Evolutionary conservation across 2,113 vertebrate genomes (phyloP).

Genomic region (Oenanthe melanoleuca): DNA sequence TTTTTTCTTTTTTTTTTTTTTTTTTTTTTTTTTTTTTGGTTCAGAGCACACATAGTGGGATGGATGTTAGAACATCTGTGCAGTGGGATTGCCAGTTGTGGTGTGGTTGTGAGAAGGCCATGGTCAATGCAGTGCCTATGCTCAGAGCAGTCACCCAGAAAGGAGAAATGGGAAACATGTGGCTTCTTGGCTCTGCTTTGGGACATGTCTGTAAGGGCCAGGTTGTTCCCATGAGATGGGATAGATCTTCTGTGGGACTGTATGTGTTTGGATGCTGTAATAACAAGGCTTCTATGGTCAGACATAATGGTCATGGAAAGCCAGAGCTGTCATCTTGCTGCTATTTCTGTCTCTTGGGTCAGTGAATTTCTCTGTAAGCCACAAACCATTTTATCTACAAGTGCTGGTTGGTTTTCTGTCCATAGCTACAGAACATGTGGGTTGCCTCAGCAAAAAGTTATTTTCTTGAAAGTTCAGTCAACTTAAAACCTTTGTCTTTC

Average conservation of each 20-base stretch:
- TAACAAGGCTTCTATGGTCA: neutral
- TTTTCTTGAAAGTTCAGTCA: neutral
- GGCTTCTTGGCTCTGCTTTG: neutral
- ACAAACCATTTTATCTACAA: neutral
- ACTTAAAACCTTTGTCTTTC: neutral
- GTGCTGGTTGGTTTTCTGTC: neutral
- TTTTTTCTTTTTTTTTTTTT: neutral
- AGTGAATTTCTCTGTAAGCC: neutral
- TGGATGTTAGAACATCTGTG: neutral
- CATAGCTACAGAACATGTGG: neutral
- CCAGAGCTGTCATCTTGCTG: neutral
- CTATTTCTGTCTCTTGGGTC: neutral
- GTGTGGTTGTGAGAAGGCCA: neutral
- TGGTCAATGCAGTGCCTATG: neutral
- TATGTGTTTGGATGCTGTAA: neutral
- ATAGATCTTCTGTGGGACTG: neutral
- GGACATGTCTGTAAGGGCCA: neutral
- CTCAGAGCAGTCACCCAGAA: neutral
- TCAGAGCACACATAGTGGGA: neutral
- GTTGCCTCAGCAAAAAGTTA: neutral
- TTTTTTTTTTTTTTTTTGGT: neutral
- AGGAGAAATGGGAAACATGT: rapidly evolving
- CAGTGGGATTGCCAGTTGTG: neutral
- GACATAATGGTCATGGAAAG: neutral
- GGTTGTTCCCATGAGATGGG: neutral